phyloP scores from a whole-genome alignment of 2,113 vertebrate species.

The Actinemys pallida region DNA sequence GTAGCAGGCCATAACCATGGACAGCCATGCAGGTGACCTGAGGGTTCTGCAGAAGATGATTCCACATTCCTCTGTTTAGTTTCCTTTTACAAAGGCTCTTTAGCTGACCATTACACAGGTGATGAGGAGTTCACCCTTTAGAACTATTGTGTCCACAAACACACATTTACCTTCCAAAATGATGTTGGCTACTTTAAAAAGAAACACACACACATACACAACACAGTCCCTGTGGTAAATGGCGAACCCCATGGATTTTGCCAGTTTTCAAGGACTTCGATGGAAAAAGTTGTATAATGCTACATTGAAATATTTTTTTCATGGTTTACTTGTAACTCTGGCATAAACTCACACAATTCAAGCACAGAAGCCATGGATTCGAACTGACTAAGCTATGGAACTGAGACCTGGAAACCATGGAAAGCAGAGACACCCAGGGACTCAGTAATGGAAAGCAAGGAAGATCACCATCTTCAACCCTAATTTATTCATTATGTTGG shows the following conservation, averaged over 20 bases:
- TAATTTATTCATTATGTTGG: fast-evolving
- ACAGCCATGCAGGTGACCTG: not conserved
- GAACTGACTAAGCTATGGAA: not conserved
- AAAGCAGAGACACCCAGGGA: not conserved
- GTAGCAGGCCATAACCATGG: not conserved
- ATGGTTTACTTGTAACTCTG: slow-evolving; percentile 42
- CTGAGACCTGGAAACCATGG: not conserved
- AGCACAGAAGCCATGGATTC: slow-evolving; percentile 61
- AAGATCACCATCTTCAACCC: not conserved
- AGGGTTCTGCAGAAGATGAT: not conserved
- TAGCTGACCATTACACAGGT: not conserved
- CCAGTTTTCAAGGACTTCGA: slow-evolving; percentile 47
- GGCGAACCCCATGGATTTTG: not conserved
- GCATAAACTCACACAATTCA: slow-evolving; percentile 36
- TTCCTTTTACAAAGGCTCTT: not conserved
- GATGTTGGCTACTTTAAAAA: not conserved
- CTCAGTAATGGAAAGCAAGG: fast-evolving
- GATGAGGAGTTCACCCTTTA: not conserved
- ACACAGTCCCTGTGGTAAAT: fast-evolving
- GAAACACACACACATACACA: not conserved
- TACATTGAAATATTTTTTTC: slow-evolving; percentile 48
- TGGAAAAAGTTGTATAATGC: slow-evolving; percentile 52
- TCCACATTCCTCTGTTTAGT: not conserved
- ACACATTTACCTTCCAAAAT: not conserved
- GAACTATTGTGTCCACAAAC: not conserved